These are phyloP conservation scores for Aythya baeri DNA, from an alignment of 2,113 vertebrate genomes.

Conservation along the genomic window DNA sequence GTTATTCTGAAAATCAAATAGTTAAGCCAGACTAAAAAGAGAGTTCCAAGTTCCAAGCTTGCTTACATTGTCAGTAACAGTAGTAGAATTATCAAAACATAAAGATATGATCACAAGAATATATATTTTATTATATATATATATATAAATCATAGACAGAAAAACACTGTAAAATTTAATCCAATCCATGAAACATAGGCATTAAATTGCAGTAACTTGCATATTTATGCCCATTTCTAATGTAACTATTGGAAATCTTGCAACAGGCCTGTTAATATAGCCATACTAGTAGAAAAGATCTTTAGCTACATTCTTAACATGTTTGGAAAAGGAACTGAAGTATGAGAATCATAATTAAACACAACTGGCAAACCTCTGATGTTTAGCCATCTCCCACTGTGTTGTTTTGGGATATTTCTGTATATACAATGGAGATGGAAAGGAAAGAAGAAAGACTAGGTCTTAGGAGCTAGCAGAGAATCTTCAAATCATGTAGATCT, in stretches of 20 bases:
- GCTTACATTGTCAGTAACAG: not conserved
- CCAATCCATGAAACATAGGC: not conserved
- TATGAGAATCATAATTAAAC: slow-evolving; percentile 26
- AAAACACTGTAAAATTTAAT: not conserved
- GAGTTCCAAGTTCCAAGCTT: not conserved
- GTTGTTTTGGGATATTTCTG: not conserved
- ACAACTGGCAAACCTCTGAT: slow-evolving; percentile 16
- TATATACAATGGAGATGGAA: not conserved
- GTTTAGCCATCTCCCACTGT: not conserved
- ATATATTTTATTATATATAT: not conserved
- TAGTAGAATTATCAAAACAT: not conserved
- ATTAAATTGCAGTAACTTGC: not conserved
- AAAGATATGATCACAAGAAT: not conserved
- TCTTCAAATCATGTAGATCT: not conserved
- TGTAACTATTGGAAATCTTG: slow-evolving; percentile 31
- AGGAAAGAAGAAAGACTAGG: not conserved
- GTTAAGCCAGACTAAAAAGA: not conserved
- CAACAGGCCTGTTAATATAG: not conserved
- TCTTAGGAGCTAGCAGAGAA: not conserved
- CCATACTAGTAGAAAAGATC: not conserved
- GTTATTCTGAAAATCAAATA: not conserved
- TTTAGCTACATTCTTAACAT: not conserved
- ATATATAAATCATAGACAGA: not conserved
- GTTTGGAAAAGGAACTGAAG: slow-evolving; percentile 9
- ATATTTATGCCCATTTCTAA: slow-evolving; percentile 1